Conservation (phyloP, 2,888 invertebrate species). For the Elgonia sp. region DNA sequence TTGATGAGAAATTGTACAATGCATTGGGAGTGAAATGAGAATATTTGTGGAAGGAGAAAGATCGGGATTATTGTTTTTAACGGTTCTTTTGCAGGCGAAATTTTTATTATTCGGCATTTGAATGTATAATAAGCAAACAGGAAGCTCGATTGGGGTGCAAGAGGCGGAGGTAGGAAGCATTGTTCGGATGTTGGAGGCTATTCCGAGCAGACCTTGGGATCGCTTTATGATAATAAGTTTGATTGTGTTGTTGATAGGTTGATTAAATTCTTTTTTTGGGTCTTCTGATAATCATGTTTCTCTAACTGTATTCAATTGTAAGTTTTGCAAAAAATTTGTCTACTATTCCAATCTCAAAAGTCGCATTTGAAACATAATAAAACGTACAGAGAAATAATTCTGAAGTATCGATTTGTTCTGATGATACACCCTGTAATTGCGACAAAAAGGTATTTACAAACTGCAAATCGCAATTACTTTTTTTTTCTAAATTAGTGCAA, state of each 20-base stretch:
- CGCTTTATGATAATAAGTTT: constrained; percentile 29
- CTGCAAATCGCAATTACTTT: too few relatives aligned
- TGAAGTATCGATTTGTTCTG: too few relatives aligned
- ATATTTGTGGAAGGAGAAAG: constrained; percentile 25
- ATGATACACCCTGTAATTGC: too few relatives aligned
- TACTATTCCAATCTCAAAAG: too few relatives aligned
- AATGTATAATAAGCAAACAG: constrained; percentile 49
- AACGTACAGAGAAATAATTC: too few relatives aligned
- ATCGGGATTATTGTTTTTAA: constrained; percentile 42
- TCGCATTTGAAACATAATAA: too few relatives aligned
- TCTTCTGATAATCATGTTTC: not conserved
- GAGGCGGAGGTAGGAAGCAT: constrained; percentile 35
- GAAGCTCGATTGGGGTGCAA: constrained; percentile 29
- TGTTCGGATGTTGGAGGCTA: constrained; percentile 9
- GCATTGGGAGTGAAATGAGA: constrained; percentile 14
- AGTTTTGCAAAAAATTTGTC: too few relatives aligned
- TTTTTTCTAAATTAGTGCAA: too few relatives aligned
- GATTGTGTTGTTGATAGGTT: constrained; percentile 15
- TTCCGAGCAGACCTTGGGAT: constrained; percentile 24
- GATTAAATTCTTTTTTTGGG: not conserved
- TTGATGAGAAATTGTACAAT: too few relatives aligned
- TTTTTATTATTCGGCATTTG: constrained; percentile 52
- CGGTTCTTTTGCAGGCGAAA: constrained; percentile 49
- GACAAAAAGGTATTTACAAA: too few relatives aligned
- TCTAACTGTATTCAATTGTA: too few relatives aligned